Percentiles rank a stretch among this genome's conserved stretches.
These are phyloP conservation scores for Sus scrofa DNA, from an alignment of 2,113 vertebrate species.

Conservation along the genomic window T2T-Sscrofa CM000814.6:36546501-36547000, in stretches of 20 bases:
- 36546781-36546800: neutral
- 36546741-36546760: fast-evolving
- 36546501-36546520: no score
- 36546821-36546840: neutral
- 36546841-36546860: neutral
- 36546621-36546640: neutral
- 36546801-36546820: neutral
- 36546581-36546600: neutral
- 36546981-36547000: no score
- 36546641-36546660: neutral
- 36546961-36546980: no score
- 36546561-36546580: neutral
- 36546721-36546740: fast-evolving
- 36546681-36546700: neutral
- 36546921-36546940: no score
- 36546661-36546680: neutral
- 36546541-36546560: neutral
- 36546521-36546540: neutral
- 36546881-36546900: no score
- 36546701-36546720: neutral
- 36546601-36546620: neutral
- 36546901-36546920: no score
- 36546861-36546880: no score
- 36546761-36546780: fast-evolving
- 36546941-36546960: no score